Percentiles rank a stretch among this genome's conserved stretches.
Evolutionary conservation across 23 tunicate species (phyloP).

Genomic region (Oikopleura vanhoeffeni): DNA sequence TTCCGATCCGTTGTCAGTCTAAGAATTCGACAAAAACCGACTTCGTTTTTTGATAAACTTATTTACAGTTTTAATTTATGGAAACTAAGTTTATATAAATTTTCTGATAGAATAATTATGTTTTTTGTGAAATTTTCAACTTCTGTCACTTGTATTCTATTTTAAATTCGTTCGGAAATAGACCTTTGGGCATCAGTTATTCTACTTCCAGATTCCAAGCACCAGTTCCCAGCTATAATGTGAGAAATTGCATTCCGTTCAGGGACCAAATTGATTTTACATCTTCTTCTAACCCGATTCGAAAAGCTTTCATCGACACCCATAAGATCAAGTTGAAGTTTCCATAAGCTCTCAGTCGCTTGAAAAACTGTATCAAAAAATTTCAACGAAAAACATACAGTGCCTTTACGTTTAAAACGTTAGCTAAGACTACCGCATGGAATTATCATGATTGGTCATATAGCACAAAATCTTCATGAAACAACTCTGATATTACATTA

Average conservation of each 20-base stretch:
- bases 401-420: neutral
- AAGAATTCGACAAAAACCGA: too few relatives aligned
- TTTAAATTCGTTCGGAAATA: conserved; percentile 52
- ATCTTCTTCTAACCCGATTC: conserved; percentile 28
- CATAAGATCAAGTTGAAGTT: conserved; percentile 29
- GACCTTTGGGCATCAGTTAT: conserved; percentile 70
- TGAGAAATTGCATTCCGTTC: conserved; percentile 69
- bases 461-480: too few relatives aligned
- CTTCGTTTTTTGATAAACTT: too few relatives aligned
- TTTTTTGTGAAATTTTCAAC: too few relatives aligned
- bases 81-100: too few relatives aligned
- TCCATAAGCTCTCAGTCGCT: conserved; percentile 23
- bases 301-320: neutral
- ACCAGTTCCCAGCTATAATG: conserved; percentile 93
- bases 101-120: too few relatives aligned
- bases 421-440: neutral
- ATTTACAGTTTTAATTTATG: too few relatives aligned
- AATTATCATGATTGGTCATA: too few relatives aligned
- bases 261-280: conserved; percentile 42
- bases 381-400: neutral
- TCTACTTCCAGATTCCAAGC: conserved; percentile 49
- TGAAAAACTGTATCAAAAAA: conserved; percentile 18
- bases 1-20: too few relatives aligned
- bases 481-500: too few relatives aligned
- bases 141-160: conserved; percentile 33